Evolutionary conservation across 2,888 invertebrate species (phyloP).

Genomic region (Rhodophaea formosa): DNA sequence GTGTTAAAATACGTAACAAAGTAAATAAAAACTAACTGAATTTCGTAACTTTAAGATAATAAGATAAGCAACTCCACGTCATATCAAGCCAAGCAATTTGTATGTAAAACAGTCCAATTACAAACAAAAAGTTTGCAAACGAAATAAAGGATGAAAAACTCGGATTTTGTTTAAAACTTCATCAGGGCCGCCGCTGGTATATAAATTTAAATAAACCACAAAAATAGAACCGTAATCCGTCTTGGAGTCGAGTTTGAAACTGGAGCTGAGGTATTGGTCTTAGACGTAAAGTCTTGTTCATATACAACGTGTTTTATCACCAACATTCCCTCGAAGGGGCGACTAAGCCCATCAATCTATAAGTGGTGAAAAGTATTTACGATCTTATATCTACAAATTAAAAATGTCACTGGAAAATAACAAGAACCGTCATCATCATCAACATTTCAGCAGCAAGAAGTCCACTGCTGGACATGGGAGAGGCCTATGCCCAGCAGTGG

Average conservation of each 20-base stretch:
- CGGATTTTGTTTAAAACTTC: conserved; percentile 15
- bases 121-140: conserved; percentile 11
- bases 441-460: no score
- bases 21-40: not conserved
- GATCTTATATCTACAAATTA: no score
- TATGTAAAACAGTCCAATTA: conserved; percentile 3
- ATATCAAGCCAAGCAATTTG: conserved; percentile 2
- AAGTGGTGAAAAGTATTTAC: no score
- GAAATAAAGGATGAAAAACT: conserved; percentile 12
- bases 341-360: no score
- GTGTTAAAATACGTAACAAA: not conserved
- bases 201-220: conserved; percentile 30
- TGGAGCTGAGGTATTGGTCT: not conserved
- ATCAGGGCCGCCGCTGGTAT: conserved; percentile 13
- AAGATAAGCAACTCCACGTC: not conserved
- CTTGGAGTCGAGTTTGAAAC: conserved; percentile 24
- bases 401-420: no score
- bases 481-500: no score
- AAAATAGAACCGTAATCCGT: conserved; percentile 30
- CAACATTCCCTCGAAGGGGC: not conserved
- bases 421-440: no score
- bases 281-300: not conserved
- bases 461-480: no score
- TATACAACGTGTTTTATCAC: not conserved
- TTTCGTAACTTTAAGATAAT: not conserved